A percentile compares a stretch with the other conserved stretches of the same genome.
Conservation (phyloP, 2,888 invertebrate species). For the Dasysyrphus tricinctus region DNA sequence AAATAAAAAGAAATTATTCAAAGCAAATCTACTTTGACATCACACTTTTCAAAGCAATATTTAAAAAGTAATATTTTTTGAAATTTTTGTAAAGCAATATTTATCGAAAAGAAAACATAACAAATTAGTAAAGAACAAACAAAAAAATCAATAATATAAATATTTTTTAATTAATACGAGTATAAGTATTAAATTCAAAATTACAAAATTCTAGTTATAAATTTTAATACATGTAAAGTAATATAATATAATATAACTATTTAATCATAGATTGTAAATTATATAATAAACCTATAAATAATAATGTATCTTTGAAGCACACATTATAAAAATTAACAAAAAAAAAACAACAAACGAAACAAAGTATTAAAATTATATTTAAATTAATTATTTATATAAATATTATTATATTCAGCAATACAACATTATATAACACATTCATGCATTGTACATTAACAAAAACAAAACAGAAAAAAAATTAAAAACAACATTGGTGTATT, state of each 20-base stretch:
- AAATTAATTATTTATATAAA: conserved; percentile 42
- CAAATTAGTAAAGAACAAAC: conserved; percentile 25
- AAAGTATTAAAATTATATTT: conserved; percentile 65
- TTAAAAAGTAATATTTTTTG: conserved; percentile 76
- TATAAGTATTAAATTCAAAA: conserved; percentile 34
- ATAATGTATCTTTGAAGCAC: conserved; percentile 54
- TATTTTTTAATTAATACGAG: conserved; percentile 31
- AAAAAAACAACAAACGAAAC: conserved; percentile 10
- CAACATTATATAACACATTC: conserved; percentile 58
- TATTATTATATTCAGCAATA: conserved; percentile 45
- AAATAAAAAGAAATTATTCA: conserved; percentile 22
- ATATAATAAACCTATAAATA: conserved; percentile 18
- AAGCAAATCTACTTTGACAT: conserved; percentile 62
- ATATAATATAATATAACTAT: conserved; percentile 9
- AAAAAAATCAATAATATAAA: conserved; percentile 22
- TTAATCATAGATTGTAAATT: conserved; percentile 55
- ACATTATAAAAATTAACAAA: conserved; percentile 15
- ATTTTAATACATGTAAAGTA: conserved; percentile 32
- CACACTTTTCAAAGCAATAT: conserved; percentile 73
- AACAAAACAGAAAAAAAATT: conserved; percentile 34
- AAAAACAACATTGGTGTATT: conserved; percentile 69
- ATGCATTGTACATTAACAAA: conserved; percentile 72
- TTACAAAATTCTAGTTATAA: conserved; percentile 37
- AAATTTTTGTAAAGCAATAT: conserved; percentile 76
- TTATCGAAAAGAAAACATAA: conserved; percentile 41